Evolutionary conservation across 30 jellyfish, hydroid and myxozoan species (phyloP), one percentile per base, ranked within the genome.

Genomic region (Hydractinia echinata): DNA sequence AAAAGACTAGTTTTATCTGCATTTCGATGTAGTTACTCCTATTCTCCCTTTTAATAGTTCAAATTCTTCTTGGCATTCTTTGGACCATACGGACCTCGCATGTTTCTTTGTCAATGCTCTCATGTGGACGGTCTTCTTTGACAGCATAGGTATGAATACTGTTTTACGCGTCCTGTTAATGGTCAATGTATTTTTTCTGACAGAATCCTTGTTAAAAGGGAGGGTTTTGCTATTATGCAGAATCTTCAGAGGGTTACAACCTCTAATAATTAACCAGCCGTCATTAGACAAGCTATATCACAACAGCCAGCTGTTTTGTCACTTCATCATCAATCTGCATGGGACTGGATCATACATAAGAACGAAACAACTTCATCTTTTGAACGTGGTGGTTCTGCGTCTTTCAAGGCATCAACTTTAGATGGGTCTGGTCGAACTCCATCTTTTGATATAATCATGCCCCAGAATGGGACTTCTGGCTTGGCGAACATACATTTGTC

Each of bases 81-180:
- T 76, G n/a, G n/a, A n/a, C 87, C 87, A 55, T 64, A 51, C 18
- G 48, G 51, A 83, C 5, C 18, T 54, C 6, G 82, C 52, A n/a
- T 58, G 50, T 53, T 83, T 73, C 52, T 53, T 55, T 15, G 82
- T 60, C 52, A 83, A 74, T 50, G 73, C 62, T 61, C 88, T 86
- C 48, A 73, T 50, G 7, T 83, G 81, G 50, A 53, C 88, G 53
- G 87, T 73, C n/a, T 55, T 73, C 16, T 86, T 83, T 66, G 92
- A 87, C 53, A 83, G 62, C 70, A 72, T 55, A 48, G 53, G 51
- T 61, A 83, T 83, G 87, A 54, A 83, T 8, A n/a, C n/a, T n/a
- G n/a, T n/a, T n/a, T n/a, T n/a, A n/a, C n/a, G n/a, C n/a, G n/a
- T n/a, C n/a, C n/a, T n/a, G n/a, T n/a, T n/a, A n/a, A n/a, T n/a